Conservation (phyloP, 2,888 invertebrate genomes). For the Fragum fragum region DNA sequence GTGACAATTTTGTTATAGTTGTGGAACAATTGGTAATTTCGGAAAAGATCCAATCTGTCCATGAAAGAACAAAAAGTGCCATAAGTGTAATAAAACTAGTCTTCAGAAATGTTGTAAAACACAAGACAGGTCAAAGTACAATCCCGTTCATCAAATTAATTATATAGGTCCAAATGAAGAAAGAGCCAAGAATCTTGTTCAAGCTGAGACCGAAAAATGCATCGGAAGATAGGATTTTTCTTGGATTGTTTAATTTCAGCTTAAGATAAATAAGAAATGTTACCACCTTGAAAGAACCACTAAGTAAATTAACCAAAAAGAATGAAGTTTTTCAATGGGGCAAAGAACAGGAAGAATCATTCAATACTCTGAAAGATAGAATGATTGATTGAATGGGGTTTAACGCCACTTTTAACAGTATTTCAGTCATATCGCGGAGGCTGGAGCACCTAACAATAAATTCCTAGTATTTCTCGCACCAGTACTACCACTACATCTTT, state of each 20-base stretch:
- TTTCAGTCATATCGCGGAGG: too few relatives aligned
- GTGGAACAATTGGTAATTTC: not conserved
- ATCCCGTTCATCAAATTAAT: not conserved
- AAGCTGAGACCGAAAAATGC: slow-evolving; percentile 9
- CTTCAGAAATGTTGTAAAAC: not conserved
- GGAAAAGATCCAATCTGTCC: not conserved
- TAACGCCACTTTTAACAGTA: too few relatives aligned
- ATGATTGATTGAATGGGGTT: too few relatives aligned
- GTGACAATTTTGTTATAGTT: not conserved
- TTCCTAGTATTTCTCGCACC: too few relatives aligned
- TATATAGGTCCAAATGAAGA: slow-evolving; percentile 11
- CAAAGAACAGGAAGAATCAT: not conserved
- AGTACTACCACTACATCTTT: too few relatives aligned
- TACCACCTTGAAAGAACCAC: not conserved
- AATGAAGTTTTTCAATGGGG: not conserved
- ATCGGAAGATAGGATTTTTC: slow-evolving; percentile 12
- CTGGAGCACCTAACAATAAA: too few relatives aligned
- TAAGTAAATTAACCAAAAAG: not conserved
- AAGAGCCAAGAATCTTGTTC: not conserved
- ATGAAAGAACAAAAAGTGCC: not conserved
- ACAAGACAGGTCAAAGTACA: too few relatives aligned
- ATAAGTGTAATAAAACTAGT: not conserved
- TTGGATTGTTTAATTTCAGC: slow-evolving; percentile 12
- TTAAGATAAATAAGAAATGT: slow-evolving; percentile 1
- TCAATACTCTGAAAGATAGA: not conserved